Evolutionary conservation across 2,797 vertebrate genomes (phyloP), one percentile per base, ranked within the genome.

Genomic region (Pipistrellus pipistrellus): DNA sequence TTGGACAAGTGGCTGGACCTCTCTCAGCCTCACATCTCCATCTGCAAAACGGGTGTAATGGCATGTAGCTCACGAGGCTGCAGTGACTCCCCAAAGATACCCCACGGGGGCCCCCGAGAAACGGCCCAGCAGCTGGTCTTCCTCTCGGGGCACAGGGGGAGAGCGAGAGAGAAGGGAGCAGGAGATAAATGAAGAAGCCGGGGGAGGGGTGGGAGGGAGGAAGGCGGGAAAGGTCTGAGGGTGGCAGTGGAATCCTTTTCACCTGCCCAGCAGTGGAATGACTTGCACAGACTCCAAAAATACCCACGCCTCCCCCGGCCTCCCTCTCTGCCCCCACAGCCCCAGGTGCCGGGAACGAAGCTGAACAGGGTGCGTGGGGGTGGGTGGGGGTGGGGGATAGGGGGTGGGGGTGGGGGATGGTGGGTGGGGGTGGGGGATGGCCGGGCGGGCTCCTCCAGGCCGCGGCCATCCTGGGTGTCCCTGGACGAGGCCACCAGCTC

Each of bases 291-390:
- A 14, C 25, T 53, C 32, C 38, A n/a, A n/a, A n/a, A 53, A 1
- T 1, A 14, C 23, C 21, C 4, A 1, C 2, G 2, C 57, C 55
- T 12, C 8, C n/a, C 18, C 21, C 6, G 27, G 0, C 44, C 73
- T 55, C 21, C 62, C 55, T 20, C 21, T 21, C 14, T 1, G 12
- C n/a, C 44, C 44, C 64, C 14, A 0, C 13, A 30, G 35, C 8
- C 46, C 14, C 5, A 10, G 14, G 18, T 2, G 13, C 8, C 11
- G 0, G 15, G 25, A 38, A 9, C 0, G 6, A 21, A 4, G 23
- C 38, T 64, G 55, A n/a, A 6, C 17, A 0, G 8, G 8, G 6
- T 7, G n/a, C 2, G 27, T 48, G 46, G 46, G 46, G 44, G 9
- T 55, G 25, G 25, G 17, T 38, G 0, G 8, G 7, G 6, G 27